phyloP scores from a whole-genome alignment of 2,113 vertebrate species.

The Tenebrosternarchus preto region DNA sequence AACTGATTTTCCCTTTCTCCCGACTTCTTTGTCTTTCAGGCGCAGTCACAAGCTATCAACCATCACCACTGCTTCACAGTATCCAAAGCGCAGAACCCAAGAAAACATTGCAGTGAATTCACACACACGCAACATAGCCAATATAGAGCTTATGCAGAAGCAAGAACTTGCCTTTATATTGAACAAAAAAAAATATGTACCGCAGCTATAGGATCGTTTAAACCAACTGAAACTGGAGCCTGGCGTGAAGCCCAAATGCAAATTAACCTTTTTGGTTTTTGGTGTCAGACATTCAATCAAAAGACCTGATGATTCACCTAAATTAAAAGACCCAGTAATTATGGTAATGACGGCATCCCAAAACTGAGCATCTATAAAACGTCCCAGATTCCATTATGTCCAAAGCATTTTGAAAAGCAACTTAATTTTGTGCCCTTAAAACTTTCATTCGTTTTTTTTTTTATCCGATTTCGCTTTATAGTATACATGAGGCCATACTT shows the following conservation, averaged over 20 bases:
- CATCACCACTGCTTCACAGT: slow-evolving; percentile 20
- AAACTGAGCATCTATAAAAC: no score
- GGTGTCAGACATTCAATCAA: background rate
- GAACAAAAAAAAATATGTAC: background rate
- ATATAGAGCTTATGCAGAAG: no score
- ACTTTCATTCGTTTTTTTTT: no score
- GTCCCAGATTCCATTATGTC: no score
- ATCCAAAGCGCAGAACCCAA: background rate
- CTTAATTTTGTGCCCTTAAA: no score
- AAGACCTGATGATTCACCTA: background rate
- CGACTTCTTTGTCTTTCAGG: slow-evolving; percentile 50
- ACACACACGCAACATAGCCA: background rate
- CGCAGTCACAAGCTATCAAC: slow-evolving; percentile 18
- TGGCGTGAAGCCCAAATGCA: background rate
- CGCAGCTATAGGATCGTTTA: background rate
- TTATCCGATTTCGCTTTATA: no score
- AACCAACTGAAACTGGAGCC: background rate
- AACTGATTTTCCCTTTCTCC: slow-evolving; percentile 38
- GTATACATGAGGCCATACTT: no score
- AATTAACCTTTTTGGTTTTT: background rate
- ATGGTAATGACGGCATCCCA: no score
- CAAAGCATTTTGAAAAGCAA: no score
- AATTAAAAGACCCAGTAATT: background rate
- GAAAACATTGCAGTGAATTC: background rate
- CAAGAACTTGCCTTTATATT: no score